phyloP scores from a whole-genome alignment of 2,888 invertebrate species.

The Osmoderma eremita region DNA sequence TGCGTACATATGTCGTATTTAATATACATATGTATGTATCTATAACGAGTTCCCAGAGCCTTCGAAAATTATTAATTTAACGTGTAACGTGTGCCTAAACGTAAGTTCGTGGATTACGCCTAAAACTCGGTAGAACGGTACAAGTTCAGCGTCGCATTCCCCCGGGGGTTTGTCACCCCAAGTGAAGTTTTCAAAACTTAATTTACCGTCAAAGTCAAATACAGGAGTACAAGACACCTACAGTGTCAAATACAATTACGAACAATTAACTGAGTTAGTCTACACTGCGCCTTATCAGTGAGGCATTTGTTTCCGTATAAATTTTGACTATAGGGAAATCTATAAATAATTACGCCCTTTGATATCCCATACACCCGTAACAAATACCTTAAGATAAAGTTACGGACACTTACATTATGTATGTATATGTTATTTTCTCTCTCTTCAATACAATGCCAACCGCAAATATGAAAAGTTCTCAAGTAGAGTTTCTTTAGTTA shows the following conservation, averaged over 20 bases:
- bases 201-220: conserved; percentile 55
- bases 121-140: conserved; percentile 30
- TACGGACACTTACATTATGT: too few relatives aligned
- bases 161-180: conserved; percentile 40
- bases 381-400: too few relatives aligned
- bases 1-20: background rate
- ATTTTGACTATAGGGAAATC: conserved; percentile 12
- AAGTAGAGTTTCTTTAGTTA: too few relatives aligned
- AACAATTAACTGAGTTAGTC: conserved; percentile 60
- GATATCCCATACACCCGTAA: too few relatives aligned
- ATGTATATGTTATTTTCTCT: too few relatives aligned
- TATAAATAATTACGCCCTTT: too few relatives aligned
- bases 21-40: background rate
- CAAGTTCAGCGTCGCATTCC: conserved; percentile 37
- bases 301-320: conserved; percentile 34
- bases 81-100: conserved; percentile 16
- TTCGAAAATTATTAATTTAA: conserved; percentile 35
- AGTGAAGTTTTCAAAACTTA: conserved; percentile 57
- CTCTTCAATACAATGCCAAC: too few relatives aligned
- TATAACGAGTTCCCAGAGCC: background rate
- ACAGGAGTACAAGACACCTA: conserved; percentile 54
- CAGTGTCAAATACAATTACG: conserved; percentile 60
- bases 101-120: conserved; percentile 14
- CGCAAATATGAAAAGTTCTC: too few relatives aligned
- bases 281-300: conserved; percentile 46